phyloP scores from a whole-genome alignment of 2,888 invertebrate genomes.

The Callinectes sapidus region DNA sequence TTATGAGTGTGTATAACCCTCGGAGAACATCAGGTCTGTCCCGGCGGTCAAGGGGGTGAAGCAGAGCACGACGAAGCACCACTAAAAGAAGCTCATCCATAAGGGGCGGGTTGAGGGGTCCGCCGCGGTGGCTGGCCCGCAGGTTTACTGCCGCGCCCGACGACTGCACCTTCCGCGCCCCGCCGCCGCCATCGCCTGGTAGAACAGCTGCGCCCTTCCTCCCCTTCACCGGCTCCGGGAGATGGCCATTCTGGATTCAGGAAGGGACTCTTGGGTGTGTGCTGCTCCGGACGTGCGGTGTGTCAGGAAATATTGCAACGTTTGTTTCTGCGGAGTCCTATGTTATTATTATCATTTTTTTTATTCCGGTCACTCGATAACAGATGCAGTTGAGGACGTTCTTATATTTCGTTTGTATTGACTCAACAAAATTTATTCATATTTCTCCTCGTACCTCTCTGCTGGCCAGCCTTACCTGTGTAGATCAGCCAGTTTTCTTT shows the following conservation, averaged over 20 bases:
- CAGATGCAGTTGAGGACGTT: background rate
- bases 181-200: conserved; percentile 2
- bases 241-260: conserved; percentile 27
- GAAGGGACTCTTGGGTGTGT: conserved; percentile 12
- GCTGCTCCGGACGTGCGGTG: conserved; percentile 12
- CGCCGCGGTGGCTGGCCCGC: conserved; percentile 37
- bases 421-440: background rate
- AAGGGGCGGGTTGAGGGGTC: conserved; percentile 38
- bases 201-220: conserved; percentile 3
- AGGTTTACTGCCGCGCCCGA: conserved; percentile 44
- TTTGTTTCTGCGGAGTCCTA: conserved; percentile 7
- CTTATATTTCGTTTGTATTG: background rate
- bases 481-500: background rate
- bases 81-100: conserved; percentile 50
- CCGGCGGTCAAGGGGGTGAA: conserved; percentile 45
- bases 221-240: conserved; percentile 31
- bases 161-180: conserved; percentile 20
- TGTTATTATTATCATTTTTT: background rate
- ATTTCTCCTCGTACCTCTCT: background rate
- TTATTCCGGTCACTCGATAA: background rate
- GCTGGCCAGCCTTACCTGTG: background rate
- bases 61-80: conserved; percentile 47
- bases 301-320: conserved; percentile 9
- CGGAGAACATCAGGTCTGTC: conserved; percentile 43
- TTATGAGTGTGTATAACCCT: conserved; percentile 37